phyloP scores from a whole-genome alignment of 2,113 vertebrate species.

The Sylvilagus bachmani region DNA sequence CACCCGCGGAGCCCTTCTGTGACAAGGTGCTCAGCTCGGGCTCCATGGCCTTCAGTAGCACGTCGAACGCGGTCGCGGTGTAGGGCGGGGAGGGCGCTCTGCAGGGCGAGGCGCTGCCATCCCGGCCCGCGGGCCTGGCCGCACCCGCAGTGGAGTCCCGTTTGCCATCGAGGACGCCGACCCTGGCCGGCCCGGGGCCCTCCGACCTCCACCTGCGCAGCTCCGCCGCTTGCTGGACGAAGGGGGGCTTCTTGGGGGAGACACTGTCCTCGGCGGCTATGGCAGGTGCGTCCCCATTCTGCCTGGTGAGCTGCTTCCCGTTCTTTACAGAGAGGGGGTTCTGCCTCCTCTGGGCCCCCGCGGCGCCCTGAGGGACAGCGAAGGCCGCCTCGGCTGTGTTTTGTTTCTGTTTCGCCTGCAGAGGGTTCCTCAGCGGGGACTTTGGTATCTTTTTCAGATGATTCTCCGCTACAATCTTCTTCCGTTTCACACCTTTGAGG shows the following conservation, averaged over 20 bases:
- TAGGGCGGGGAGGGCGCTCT: slow-evolving; percentile 87
- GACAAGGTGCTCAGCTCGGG: slow-evolving; percentile 96
- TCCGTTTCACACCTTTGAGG: slow-evolving; percentile 97
- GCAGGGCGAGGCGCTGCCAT: slow-evolving; percentile 84
- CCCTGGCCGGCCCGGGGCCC: slow-evolving; percentile 74
- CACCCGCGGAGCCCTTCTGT: slow-evolving; percentile 89
- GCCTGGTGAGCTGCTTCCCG: slow-evolving; percentile 85
- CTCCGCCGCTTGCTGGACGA: slow-evolving; percentile 84
- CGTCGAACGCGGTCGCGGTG: slow-evolving; percentile 94
- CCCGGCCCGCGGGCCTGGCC: slow-evolving; percentile 86
- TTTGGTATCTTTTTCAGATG: slow-evolving; percentile 97
- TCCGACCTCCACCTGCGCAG: slow-evolving; percentile 84
- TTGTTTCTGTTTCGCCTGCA: slow-evolving; percentile 90
- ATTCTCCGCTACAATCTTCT: slow-evolving; percentile 97
- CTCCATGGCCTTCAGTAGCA: slow-evolving; percentile 98
- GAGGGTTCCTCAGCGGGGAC: slow-evolving; percentile 95
- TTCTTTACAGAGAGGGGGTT: slow-evolving; percentile 78
- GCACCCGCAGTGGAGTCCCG: slow-evolving; percentile 81
- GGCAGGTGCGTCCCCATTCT: slow-evolving; percentile 86
- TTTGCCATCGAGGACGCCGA: slow-evolving; percentile 73
- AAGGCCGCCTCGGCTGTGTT: slow-evolving; percentile 85
- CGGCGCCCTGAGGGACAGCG: slow-evolving; percentile 82
- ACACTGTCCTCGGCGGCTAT: slow-evolving; percentile 74
- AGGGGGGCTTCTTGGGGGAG: slow-evolving; percentile 83
- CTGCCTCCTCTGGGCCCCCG: slow-evolving; percentile 78